These are phyloP conservation scores for Platanista minor DNA, from an alignment of 2,113 vertebrate genomes.

Conservation along the genomic window DNA sequence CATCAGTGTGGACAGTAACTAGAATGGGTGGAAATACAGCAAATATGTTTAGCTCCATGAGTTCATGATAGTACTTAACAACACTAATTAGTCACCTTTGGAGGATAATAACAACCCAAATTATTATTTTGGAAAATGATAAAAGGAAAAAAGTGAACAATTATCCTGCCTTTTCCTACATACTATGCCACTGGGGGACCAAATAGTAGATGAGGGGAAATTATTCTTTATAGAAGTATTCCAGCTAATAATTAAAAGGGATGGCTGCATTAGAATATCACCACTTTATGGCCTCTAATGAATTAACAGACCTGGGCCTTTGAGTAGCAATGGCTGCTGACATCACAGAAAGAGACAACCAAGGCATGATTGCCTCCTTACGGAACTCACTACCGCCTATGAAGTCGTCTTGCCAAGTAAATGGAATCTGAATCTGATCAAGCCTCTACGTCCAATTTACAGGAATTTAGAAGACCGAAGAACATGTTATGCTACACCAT, in stretches of 20 bases:
- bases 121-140: not conserved
- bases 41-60: not conserved
- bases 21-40: not conserved
- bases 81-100: not conserved
- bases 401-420: not conserved
- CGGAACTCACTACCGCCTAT: not conserved
- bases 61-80: not conserved
- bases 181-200: not conserved
- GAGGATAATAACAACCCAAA: not conserved
- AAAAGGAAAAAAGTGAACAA: not conserved
- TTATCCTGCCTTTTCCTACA: not conserved
- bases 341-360: not conserved
- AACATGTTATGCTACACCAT: not conserved
- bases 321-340: not conserved
- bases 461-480: not conserved
- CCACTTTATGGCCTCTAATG: not conserved
- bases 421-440: not conserved
- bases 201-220: not conserved
- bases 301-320: not conserved
- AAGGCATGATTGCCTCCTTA: not conserved
- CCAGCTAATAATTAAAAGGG: not conserved
- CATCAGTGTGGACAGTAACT: not conserved
- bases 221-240: not conserved
- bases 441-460: not conserved
- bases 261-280: not conserved